phyloP scores from a whole-genome alignment of 2,797 vertebrate species.

The Gephyroberyx darwinii region DNA sequence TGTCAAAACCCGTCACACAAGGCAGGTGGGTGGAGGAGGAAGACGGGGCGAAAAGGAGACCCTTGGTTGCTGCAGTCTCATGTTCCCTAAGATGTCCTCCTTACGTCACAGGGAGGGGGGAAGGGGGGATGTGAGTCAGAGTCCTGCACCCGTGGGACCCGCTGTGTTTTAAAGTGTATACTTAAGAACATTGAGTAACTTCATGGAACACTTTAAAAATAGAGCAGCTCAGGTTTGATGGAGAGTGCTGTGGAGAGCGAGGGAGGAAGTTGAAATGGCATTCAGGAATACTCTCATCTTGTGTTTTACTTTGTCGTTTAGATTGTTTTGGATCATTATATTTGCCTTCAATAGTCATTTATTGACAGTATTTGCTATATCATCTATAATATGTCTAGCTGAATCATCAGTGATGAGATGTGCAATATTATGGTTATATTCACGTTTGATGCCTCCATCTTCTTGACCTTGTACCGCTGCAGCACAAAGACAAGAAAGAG shows the following conservation, averaged over 20 bases:
- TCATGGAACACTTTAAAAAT: slow-evolving; percentile 45
- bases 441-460: neutral
- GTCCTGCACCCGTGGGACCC: slow-evolving; percentile 22
- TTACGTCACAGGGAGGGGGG: neutral
- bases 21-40: neutral
- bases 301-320: neutral
- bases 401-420: neutral
- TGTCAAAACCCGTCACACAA: slow-evolving; percentile 12
- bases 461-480: neutral
- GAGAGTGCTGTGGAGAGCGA: neutral
- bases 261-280: neutral
- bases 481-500: neutral
- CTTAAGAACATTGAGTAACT: slow-evolving; percentile 25
- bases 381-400: neutral
- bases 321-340: neutral
- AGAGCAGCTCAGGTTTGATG: slow-evolving; percentile 16
- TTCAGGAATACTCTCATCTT: neutral
- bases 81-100: slow-evolving; percentile 21
- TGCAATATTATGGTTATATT: neutral
- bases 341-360: neutral
- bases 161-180: slow-evolving; percentile 29
- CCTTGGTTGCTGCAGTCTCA: slow-evolving; percentile 34
- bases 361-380: neutral
- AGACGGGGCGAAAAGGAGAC: neutral
- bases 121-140: slow-evolving; percentile 38